A percentile compares a stretch with the other conserved stretches of the same genome.
Conservation (phyloP, 2,888 invertebrate genomes). For the Dysmachus trigonus region DNA sequence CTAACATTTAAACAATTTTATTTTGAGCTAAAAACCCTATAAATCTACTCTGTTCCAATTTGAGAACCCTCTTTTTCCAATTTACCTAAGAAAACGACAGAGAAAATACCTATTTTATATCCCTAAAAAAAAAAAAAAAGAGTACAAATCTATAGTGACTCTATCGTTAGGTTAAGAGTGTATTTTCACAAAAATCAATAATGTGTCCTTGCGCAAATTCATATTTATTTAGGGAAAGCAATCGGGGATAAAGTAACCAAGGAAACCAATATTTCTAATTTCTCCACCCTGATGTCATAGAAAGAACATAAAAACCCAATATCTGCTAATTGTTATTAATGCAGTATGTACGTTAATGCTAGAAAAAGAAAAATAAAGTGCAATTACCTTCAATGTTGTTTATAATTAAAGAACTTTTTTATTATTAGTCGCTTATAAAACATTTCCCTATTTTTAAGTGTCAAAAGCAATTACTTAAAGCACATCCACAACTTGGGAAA, state of each 20-base stretch:
- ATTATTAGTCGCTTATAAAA: not conserved
- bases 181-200: conserved; percentile 52
- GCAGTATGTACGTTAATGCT: not conserved
- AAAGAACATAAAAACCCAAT: not conserved
- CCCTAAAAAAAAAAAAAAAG: conserved; percentile 1
- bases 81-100: not conserved
- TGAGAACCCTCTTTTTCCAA: not conserved
- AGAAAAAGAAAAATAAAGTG: not conserved
- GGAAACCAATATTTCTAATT: not conserved
- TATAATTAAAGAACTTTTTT: not conserved
- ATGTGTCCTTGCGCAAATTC: conserved; percentile 54
- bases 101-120: not conserved
- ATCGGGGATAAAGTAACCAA: conserved; percentile 13
- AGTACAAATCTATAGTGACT: not conserved
- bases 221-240: conserved; percentile 39
- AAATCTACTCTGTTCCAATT: not conserved
- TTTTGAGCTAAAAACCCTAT: not conserved
- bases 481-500: not conserved
- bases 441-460: not conserved
- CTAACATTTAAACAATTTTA: not conserved
- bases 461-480: not conserved
- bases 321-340: not conserved
- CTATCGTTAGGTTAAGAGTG: not conserved
- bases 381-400: not conserved
- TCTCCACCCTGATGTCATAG: not conserved